Conservation (phyloP, 2,888 invertebrate species). For the Drosophila rubida region DNA sequence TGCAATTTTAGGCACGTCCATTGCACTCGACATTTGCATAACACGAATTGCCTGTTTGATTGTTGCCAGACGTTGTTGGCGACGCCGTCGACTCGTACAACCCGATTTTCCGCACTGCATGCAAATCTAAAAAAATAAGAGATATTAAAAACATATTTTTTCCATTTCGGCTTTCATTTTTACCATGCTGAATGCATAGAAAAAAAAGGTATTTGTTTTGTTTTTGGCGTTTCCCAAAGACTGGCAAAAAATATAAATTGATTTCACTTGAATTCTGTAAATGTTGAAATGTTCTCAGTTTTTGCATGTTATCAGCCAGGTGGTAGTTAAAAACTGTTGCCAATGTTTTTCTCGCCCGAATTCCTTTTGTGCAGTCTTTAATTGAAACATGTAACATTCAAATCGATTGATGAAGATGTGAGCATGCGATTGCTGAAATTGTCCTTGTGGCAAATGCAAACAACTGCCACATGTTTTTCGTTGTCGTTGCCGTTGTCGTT, state of each 20-base stretch:
- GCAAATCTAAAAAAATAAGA: background rate
- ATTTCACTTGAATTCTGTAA: background rate
- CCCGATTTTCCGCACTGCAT: constrained; percentile 20
- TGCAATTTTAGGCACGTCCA: constrained; percentile 75
- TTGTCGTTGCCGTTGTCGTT: no score
- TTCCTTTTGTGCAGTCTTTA: constrained; percentile 22
- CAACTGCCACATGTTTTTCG: constrained; percentile 5
- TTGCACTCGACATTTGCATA: constrained; percentile 69
- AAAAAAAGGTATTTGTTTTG: background rate
- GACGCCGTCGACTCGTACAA: constrained; percentile 19
- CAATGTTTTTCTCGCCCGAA: no score
- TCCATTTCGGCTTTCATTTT: background rate
- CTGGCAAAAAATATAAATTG: background rate
- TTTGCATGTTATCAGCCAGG: background rate
- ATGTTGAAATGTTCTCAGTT: background rate
- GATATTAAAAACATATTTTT: constrained; percentile 1
- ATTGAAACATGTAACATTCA: constrained; percentile 48
- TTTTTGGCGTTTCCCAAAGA: background rate
- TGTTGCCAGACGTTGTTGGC: constrained; percentile 44
- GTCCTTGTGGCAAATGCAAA: constrained; percentile 5
- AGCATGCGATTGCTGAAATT: constrained; percentile 6
- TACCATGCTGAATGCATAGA: background rate
- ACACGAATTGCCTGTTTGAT: constrained; percentile 68
- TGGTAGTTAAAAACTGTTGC: background rate
- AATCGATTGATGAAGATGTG: constrained; percentile 30